These are phyloP conservation scores for Atherinomorus stipes DNA, from an alignment of 2,113 vertebrate genomes.

Conservation along the genomic window DNA sequence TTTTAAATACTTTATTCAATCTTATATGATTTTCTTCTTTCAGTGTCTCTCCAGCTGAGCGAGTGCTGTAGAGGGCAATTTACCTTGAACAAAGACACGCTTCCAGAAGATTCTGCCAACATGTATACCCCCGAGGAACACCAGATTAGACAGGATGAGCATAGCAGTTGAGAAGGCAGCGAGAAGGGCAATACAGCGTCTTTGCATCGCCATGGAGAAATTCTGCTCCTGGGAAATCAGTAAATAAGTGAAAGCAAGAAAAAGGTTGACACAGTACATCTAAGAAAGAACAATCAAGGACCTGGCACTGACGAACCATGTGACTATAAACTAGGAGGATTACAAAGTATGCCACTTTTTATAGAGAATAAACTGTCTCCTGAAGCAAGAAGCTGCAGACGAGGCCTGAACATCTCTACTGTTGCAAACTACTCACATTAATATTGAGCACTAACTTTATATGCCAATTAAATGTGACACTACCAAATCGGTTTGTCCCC, in stretches of 20 bases:
- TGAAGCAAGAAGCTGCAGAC: constrained; percentile 25
- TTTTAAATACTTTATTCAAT: constrained; percentile 7
- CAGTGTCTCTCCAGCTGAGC: constrained; percentile 4
- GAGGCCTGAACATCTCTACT: background rate
- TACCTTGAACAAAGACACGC: constrained; percentile 92
- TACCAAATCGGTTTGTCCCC: constrained; percentile 17
- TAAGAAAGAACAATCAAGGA: constrained; percentile 20
- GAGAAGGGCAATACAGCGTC: constrained; percentile 88
- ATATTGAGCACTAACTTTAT: constrained; percentile 22
- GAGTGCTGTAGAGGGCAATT: constrained; percentile 25
- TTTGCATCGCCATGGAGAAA: constrained; percentile 84
- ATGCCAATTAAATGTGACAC: constrained; percentile 40
- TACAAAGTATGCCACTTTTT: constrained; percentile 27
- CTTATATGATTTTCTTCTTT: background rate
- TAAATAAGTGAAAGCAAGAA: constrained; percentile 35
- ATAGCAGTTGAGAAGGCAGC: constrained; percentile 91
- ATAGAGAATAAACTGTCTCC: constrained; percentile 32
- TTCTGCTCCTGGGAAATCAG: constrained; percentile 82
- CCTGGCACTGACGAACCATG: constrained; percentile 27
- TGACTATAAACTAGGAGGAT: constrained; percentile 42
- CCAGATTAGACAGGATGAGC: constrained; percentile 96
- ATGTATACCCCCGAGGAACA: constrained; percentile 94
- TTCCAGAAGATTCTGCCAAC: constrained; percentile 94
- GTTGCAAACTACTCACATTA: constrained; percentile 25
- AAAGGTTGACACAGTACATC: constrained; percentile 31